Evolutionary conservation across 2,888 invertebrate species (phyloP).

Genomic region (Therioaphis trifolii): DNA sequence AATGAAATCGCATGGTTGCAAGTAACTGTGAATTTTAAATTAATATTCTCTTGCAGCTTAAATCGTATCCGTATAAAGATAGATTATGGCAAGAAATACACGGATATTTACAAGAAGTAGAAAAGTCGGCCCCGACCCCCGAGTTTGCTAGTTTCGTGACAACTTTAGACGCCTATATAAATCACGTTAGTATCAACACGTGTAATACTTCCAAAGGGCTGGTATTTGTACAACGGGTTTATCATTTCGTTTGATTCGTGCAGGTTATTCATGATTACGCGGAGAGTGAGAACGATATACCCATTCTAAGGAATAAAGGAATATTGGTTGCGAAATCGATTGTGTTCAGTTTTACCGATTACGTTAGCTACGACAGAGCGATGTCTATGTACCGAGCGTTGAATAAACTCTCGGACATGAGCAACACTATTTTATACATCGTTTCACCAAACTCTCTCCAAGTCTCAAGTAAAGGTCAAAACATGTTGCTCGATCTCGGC

Average conservation of each 20-base stretch:
- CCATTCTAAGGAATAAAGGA: conserved; percentile 28
- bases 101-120: neutral
- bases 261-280: conserved; percentile 28
- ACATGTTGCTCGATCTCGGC: neutral
- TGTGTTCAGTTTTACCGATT: conserved; percentile 8
- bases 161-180: conserved; percentile 4
- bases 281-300: neutral
- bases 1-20: neutral
- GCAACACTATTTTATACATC: conserved; percentile 18
- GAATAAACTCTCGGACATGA: neutral
- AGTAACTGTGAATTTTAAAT: too few species aligned
- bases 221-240: neutral
- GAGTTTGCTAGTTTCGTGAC: conserved; percentile 17
- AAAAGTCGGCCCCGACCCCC: neutral
- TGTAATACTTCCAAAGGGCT: too few species aligned
- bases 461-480: neutral
- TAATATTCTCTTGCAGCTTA: conserved; percentile 12
- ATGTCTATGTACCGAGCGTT: conserved; percentile 70
- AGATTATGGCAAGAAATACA: conserved; percentile 37
- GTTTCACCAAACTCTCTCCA: neutral
- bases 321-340: conserved; percentile 13
- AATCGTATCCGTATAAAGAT: conserved; percentile 50
- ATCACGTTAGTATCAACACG: conserved; percentile 46
- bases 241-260: neutral
- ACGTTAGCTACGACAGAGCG: conserved; percentile 33